These are phyloP conservation scores for Gadopsis marmoratus DNA, from an alignment of 2,797 vertebrate genomes.

Conservation along the genomic window DNA sequence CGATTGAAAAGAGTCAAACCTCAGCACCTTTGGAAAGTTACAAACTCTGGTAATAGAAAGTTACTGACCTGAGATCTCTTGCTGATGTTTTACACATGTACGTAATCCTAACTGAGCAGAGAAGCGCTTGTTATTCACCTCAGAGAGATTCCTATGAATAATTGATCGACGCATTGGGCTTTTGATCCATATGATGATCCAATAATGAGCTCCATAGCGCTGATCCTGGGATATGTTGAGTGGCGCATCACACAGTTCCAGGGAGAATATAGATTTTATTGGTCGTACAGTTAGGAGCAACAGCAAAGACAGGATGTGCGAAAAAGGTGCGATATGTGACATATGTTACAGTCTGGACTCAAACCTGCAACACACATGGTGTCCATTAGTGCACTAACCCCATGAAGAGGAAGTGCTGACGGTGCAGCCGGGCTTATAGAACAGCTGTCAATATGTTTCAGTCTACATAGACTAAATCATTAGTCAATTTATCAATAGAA, in stretches of 20 bases:
- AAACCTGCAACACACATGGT: conserved; percentile 32
- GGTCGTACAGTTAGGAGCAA: not conserved
- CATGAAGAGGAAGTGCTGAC: conserved; percentile 40
- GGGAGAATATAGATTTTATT: conserved; percentile 15
- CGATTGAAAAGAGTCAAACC: conserved; percentile 13
- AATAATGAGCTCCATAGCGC: conserved; percentile 43
- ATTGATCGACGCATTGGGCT: conserved; percentile 36
- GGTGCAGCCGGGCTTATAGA: not conserved
- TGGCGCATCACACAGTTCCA: not conserved
- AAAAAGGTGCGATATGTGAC: conserved; percentile 34
- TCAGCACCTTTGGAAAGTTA: conserved; percentile 6
- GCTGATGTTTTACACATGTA: conserved; percentile 8
- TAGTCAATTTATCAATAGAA: not conserved
- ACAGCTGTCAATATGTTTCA: conserved; percentile 4
- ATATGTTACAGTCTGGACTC: conserved; percentile 44
- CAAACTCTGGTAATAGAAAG: conserved; percentile 15
- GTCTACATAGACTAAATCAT: conserved; percentile 10
- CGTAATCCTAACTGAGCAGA: conserved; percentile 4
- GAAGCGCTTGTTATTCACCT: conserved; percentile 37
- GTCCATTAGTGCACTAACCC: conserved; percentile 39
- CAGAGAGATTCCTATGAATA: conserved; percentile 48
- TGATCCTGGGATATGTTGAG: conserved; percentile 21
- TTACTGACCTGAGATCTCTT: conserved; percentile 22
- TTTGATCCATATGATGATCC: conserved; percentile 53
- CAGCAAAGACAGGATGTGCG: conserved; percentile 12